Base-by-base conservation (phyloP, 92 coral and sea anemone genomes). In the Porites cylindrica region DNA sequence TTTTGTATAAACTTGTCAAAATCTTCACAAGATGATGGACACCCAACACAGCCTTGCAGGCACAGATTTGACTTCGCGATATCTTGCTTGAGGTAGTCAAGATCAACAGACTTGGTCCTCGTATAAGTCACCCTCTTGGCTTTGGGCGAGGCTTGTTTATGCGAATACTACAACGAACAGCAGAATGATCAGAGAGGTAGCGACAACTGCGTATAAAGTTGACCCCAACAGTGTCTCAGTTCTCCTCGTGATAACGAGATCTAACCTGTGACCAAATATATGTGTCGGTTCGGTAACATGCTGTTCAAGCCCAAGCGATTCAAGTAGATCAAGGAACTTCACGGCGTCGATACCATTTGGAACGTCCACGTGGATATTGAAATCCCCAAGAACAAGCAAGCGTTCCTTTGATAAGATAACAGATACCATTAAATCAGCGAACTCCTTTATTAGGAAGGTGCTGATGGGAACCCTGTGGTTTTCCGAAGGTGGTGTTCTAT, bases 181-280 rank as follows among this genome's bases (percentile, higher is more conserved):
- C 82, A 11, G 88, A 82, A 66, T 88, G 91, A 75, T 82, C 83
- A 43, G 88, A 82, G 82, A 88, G 17, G 64, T 82, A 88, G 50
- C 70, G 86, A 75, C 87, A 80, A 75, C 73, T 56, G 66, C 74
- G 80, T 69, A 79, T 80, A 18, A 66, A 32, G 18, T 59, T 66
- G 7, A 38, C 24, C 13, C 80, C n/a, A 70, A 12, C 11, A 88
- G 38, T 6, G 61, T 70, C 70, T 88, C 86, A 75, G 60, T 73
- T 66, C 82, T 20, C 12, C 82, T 86, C 13, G 91, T 72, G 21
- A 88, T 73, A 26, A 88, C 82, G 53, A 87, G 90, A 60, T 87
- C 90, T 52, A 71, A 79, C 70, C 79, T 80, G 78, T 87, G 90
- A 38, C 90, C 86, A 79, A 70, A 73, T 29, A 87, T 80, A 61